These are phyloP conservation scores for Rhingia rostrata DNA, from an alignment of 2,888 invertebrate genomes.

Conservation along the genomic window DNA sequence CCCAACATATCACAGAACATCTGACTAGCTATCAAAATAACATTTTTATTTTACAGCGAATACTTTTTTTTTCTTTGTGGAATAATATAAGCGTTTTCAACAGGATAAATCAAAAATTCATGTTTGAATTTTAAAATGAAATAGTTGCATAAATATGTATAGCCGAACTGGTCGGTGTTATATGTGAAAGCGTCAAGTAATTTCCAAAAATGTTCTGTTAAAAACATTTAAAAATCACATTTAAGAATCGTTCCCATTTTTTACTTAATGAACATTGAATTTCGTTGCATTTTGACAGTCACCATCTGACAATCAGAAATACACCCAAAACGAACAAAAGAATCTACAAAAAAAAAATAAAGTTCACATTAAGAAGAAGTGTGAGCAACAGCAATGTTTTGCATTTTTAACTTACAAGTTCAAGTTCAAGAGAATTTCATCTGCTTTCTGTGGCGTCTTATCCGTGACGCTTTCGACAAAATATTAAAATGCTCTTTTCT, in stretches of 20 bases:
- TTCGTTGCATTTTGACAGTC: conserved; percentile 39
- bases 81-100: too few species aligned
- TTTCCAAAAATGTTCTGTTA: too few species aligned
- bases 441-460: conserved; percentile 75
- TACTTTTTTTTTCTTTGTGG: too few species aligned
- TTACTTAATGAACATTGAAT: conserved; percentile 5
- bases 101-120: too few species aligned
- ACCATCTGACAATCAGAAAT: conserved; percentile 17
- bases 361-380: conserved; percentile 10
- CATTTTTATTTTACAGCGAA: too few species aligned
- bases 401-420: conserved; percentile 79
- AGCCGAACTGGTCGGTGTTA: too few species aligned
- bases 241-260: background rate
- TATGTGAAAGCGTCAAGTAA: too few species aligned
- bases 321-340: conserved; percentile 9
- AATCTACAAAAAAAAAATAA: conserved; percentile 9
- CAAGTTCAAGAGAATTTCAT: conserved; percentile 81
- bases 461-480: conserved; percentile 41
- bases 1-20: too few species aligned
- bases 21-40: too few species aligned
- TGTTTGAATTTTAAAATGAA: too few species aligned
- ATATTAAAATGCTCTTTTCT: conserved; percentile 49
- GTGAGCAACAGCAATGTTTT: conserved; percentile 44
- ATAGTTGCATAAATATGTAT: too few species aligned
- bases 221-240: background rate